A percentile compares a stretch with the other conserved stretches of the same genome.
These are phyloP conservation scores for Microtus ochrogaster DNA, from an alignment of 2,113 vertebrate species.

Conservation along the genomic window DNA sequence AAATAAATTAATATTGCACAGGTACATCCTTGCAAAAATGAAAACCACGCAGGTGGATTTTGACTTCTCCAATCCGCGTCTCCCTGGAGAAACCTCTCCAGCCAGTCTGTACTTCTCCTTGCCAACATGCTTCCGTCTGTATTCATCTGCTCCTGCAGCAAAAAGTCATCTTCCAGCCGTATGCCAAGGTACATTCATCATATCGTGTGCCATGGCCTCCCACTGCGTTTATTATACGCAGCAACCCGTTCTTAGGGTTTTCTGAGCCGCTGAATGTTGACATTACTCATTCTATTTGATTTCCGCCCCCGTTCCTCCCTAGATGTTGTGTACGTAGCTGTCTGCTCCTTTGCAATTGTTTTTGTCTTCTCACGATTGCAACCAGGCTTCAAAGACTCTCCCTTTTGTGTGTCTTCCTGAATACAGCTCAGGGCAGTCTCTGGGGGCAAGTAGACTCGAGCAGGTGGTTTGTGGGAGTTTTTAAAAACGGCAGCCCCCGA, in stretches of 20 bases:
- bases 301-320: not conserved
- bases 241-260: not conserved
- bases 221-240: not conserved
- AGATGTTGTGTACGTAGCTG: not conserved
- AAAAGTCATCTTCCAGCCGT: not conserved
- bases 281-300: not conserved
- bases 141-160: not conserved
- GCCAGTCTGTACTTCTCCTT: not conserved
- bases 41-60: not conserved
- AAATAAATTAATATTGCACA: not conserved
- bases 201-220: not conserved
- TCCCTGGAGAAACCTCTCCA: not conserved
- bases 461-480: not conserved
- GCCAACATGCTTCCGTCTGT: rapidly evolving
- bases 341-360: not conserved
- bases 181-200: not conserved
- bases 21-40: not conserved
- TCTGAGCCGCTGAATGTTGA: not conserved
- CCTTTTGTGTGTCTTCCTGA: not conserved
- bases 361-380: not conserved
- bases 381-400: not conserved
- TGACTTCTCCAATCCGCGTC: not conserved
- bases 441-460: not conserved
- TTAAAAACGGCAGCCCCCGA: not conserved
- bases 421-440: not conserved